phyloP scores from a whole-genome alignment of 1,140 invertebrate genomes.

The Octopus sinensis region DNA sequence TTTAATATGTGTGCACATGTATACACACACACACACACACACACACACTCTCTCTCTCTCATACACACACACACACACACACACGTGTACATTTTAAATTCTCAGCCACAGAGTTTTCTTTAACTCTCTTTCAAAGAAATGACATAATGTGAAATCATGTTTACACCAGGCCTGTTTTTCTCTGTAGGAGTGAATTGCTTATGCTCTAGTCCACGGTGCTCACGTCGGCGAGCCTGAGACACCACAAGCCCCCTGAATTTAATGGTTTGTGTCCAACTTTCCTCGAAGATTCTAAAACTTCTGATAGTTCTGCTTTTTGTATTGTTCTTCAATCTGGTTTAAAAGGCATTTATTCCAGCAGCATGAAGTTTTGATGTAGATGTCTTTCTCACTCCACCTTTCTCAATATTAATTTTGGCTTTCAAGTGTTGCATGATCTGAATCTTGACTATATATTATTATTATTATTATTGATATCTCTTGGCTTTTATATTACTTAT shows the following conservation, averaged over 20 bases:
- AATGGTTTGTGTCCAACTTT: slow-evolving; percentile 8
- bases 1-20: neutral
- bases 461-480: no score
- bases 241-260: slow-evolving; percentile 7
- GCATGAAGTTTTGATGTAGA: slow-evolving; percentile 6
- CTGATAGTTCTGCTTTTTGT: slow-evolving; percentile 10
- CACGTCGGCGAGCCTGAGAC: slow-evolving; percentile 7
- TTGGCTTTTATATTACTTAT: no score
- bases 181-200: slow-evolving; percentile 7
- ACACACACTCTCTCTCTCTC: neutral
- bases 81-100: neutral
- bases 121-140: neutral
- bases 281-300: slow-evolving; percentile 8
- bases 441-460: neutral
- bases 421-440: slow-evolving; percentile 11
- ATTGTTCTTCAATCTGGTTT: slow-evolving; percentile 8
- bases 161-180: slow-evolving; percentile 5
- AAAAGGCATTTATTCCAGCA: neutral
- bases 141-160: neutral
- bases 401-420: neutral
- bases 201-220: slow-evolving; percentile 11
- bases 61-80: neutral
- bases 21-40: neutral
- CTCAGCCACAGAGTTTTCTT: neutral
- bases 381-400: neutral